Evolutionary conservation across 2,888 invertebrate species (phyloP).

Genomic region (Nephrotoma flavescens): DNA sequence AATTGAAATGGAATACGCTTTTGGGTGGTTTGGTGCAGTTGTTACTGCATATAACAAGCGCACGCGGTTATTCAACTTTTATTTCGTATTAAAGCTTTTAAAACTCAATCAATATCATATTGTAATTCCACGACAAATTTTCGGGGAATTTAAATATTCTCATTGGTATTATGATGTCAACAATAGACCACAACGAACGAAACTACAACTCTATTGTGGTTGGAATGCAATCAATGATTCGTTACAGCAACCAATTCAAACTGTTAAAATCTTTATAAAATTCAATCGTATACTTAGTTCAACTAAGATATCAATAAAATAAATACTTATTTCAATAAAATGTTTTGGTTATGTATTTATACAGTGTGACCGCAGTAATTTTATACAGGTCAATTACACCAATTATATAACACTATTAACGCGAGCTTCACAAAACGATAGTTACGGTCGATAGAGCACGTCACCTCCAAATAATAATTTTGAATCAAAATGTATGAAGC

Average conservation of each 20-base stretch:
- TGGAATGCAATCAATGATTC: not conserved
- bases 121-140: not conserved
- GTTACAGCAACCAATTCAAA: not conserved
- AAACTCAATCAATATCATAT: not conserved
- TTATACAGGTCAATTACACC: too few relatives aligned
- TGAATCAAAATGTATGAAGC: not conserved
- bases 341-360: not conserved
- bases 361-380: not conserved
- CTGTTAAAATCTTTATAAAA: not conserved
- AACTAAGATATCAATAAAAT: not conserved
- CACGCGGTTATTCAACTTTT: not conserved
- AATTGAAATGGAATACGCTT: not conserved
- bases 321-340: not conserved
- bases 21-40: not conserved
- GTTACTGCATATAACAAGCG: not conserved
- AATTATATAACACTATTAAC: too few relatives aligned
- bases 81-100: not conserved
- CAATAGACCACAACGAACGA: not conserved
- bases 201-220: not conserved
- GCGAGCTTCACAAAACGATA: not conserved
- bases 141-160: not conserved
- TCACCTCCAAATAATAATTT: not conserved
- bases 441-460: not conserved
- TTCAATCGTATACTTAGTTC: not conserved
- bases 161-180: not conserved